Conservation (phyloP, 2,888 invertebrate genomes). For the Tipula vernalis region DNA sequence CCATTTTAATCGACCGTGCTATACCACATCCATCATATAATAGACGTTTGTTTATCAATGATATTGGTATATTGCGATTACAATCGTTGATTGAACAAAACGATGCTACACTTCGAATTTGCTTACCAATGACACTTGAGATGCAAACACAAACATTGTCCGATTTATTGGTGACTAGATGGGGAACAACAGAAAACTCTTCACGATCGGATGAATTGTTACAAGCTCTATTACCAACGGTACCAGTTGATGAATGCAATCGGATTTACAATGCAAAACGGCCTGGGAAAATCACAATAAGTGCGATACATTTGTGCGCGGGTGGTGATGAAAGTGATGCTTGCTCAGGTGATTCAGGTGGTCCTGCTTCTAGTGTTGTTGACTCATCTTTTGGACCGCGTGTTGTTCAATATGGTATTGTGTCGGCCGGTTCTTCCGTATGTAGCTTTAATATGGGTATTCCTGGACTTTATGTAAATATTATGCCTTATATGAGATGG, state of each 20-base stretch:
- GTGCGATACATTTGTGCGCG: not conserved
- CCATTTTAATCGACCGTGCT: not conserved
- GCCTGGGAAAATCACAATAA: too few species aligned
- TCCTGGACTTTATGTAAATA: not conserved
- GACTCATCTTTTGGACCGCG: not conserved
- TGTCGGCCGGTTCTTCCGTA: not conserved
- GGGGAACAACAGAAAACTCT: not conserved
- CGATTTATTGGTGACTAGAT: not conserved
- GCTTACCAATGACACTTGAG: not conserved
- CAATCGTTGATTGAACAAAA: not conserved
- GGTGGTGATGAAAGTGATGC: not conserved
- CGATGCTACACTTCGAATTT: not conserved
- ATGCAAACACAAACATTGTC: not conserved
- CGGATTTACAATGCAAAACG: not conserved
- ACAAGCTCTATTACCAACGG: not conserved
- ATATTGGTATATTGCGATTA: not conserved
- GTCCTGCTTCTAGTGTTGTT: not conserved
- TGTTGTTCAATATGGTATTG: slow-evolving; percentile 4
- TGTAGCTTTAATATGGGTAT: not conserved
- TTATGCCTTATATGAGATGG: not conserved
- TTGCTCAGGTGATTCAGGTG: slow-evolving; percentile 8
- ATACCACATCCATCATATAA: not conserved
- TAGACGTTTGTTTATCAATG: not conserved
- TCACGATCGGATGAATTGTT: not conserved
- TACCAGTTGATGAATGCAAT: not conserved